Base-by-base conservation (phyloP, 2,797 vertebrate species). In the Manis javanica region DNA sequence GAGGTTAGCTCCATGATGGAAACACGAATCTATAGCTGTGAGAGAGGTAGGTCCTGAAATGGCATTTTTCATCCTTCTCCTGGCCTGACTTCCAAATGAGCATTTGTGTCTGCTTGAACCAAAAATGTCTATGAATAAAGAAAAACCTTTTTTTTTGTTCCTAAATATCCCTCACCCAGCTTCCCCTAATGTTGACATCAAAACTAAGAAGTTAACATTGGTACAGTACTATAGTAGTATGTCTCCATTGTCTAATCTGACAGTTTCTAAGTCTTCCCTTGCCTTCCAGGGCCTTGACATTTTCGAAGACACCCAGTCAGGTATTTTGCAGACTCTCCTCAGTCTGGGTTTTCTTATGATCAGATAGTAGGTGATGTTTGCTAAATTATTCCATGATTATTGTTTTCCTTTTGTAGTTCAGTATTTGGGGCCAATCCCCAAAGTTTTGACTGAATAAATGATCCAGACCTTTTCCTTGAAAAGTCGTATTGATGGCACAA, bases 381-480 rank as follows among this genome's bases (percentile, higher is more conserved):
- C 29, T 37, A 24, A 16, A 5, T 46, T 87, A 82, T 75, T 71
- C 31, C 49, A 77, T 16, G 11, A 29, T 29, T 55, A 69, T 21
- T 96, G 29, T 12, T 94, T 92, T 84, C 12, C 37, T 75, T 96
- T 90, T 81, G n/a, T 61, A 89, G 69, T 95, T 87, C 86, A 87
- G 34, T 68, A 89, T 78, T 85, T 94, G 61, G 31, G 66, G 39
- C 51, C 26, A 55, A 84, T 55, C 39, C 10, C 7, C 87, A 53
- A 81, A 75, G 5, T 55, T 66, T 91, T 91, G 24, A 82, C 0
- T 51, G 8, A 81, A 69, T 19, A 94, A 79, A 77, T 82, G 61
- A 78, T 74, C 26, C 24, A 53, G 59, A 90, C 26, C 15, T 64
- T 86, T 63, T 42, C 39, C n/a, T 15, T 39, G 82, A 96, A 81